phyloP scores from a whole-genome alignment of 2,797 vertebrate genomes.

The Buphagus erythrorhynchus region DNA sequence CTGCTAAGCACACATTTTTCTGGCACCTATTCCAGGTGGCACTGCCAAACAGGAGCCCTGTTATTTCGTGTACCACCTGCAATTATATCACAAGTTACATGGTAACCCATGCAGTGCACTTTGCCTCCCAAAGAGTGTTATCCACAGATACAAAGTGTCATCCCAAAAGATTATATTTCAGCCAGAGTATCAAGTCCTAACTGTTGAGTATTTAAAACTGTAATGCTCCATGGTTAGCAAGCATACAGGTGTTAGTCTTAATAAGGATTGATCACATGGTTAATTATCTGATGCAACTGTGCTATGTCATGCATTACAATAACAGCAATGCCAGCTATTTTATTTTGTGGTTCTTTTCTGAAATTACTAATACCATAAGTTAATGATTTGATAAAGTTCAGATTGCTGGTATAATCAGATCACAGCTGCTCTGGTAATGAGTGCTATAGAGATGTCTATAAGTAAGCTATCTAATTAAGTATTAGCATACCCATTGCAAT shows the following conservation, averaged over 20 bases:
- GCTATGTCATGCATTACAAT: background rate
- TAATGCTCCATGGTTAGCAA: background rate
- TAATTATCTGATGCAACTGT: conserved; percentile 1
- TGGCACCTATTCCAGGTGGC: background rate
- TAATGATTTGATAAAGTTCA: conserved; percentile 55
- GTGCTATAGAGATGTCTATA: conserved; percentile 29
- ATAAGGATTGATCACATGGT: background rate
- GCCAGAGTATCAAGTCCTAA: background rate
- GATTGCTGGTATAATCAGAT: conserved; percentile 26
- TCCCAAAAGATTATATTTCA: background rate
- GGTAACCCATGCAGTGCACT: background rate
- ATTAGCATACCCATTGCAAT: conserved; percentile 29
- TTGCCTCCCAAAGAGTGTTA: background rate
- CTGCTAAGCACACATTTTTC: background rate
- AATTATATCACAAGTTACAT: background rate
- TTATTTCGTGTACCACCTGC: background rate
- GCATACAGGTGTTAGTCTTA: background rate
- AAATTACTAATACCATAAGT: conserved; percentile 11
- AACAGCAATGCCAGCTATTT: background rate
- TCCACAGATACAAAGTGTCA: background rate
- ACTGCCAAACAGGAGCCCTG: background rate
- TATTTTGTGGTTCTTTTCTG: conserved; percentile 5
- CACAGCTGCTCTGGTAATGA: conserved; percentile 45
- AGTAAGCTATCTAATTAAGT: conserved; percentile 48
- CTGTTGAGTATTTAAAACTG: background rate